Evolutionary conservation across 2,888 invertebrate species (phyloP).

Genomic region (Gonocerus acuteangulatus): DNA sequence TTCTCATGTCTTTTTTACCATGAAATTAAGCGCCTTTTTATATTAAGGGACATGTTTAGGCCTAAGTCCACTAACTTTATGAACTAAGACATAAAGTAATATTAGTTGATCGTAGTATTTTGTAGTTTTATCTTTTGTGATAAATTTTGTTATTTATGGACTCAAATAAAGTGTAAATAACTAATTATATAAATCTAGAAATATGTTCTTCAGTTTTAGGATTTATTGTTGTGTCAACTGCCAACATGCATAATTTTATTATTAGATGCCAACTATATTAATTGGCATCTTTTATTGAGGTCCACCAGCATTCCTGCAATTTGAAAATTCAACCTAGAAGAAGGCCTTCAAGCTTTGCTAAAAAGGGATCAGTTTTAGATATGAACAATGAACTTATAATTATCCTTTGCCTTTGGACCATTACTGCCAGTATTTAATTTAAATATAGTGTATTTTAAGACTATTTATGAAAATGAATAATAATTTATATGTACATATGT

Average conservation of each 20-base stretch:
- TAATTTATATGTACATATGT: no score
- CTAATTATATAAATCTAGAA: neutral
- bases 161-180: neutral
- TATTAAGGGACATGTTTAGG: slow-evolving; percentile 20
- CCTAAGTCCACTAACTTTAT: slow-evolving; percentile 12
- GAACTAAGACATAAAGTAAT: neutral
- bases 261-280: neutral
- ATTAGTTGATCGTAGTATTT: neutral
- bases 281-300: neutral
- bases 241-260: no score
- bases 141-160: neutral
- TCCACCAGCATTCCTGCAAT: slow-evolving; percentile 11
- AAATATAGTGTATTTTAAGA: slow-evolving; percentile 23
- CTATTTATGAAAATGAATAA: neutral
- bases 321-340: neutral
- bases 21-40: slow-evolving; percentile 26
- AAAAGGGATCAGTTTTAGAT: slow-evolving; percentile 19
- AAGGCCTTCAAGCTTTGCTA: slow-evolving; percentile 16
- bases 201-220: neutral
- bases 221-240: neutral
- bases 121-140: slow-evolving; percentile 2
- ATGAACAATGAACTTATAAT: slow-evolving; percentile 5
- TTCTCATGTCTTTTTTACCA: slow-evolving; percentile 25
- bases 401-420: slow-evolving; percentile 23
- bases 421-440: slow-evolving; percentile 27